Evolutionary conservation across 2,797 vertebrate genomes (phyloP).

Genomic region (Peromyscus aztecus): DNA sequence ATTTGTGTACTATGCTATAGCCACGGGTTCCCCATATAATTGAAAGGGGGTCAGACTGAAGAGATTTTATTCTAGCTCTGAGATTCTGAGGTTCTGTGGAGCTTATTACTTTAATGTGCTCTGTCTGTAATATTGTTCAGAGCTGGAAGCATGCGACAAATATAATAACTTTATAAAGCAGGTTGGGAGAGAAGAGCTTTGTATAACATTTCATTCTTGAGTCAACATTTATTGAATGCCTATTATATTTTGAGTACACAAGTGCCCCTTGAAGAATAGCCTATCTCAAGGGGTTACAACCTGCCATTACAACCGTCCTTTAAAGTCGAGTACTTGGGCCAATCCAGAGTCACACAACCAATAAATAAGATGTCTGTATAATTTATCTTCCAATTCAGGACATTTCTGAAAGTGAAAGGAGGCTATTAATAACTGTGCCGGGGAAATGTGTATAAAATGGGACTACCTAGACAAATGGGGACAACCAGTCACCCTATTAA

Average conservation of each 20-base stretch:
- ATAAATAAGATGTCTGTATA: not conserved
- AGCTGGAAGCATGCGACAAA: not conserved
- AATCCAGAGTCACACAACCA: conserved; percentile 37
- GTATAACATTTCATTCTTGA: not conserved
- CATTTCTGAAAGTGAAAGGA: conserved; percentile 54
- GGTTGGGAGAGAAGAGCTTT: not conserved
- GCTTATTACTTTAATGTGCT: not conserved
- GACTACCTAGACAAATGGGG: conserved; percentile 19
- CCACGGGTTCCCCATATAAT: not conserved
- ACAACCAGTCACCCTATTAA: conserved; percentile 55
- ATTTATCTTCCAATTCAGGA: conserved; percentile 58
- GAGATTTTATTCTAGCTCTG: not conserved
- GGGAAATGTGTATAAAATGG: conserved; percentile 32
- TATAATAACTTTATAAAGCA: conserved; percentile 28
- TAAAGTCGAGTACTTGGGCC: not conserved
- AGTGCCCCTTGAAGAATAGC: not conserved
- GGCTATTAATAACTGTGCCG: conserved; percentile 65
- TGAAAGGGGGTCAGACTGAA: not conserved
- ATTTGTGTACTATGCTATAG: not conserved
- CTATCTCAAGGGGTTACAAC: not conserved
- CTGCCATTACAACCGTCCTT: not conserved
- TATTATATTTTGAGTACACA: not conserved
- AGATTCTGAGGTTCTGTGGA: conserved; percentile 12
- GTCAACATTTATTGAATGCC: not conserved
- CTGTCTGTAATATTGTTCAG: not conserved